These are phyloP conservation scores for Griposia aprilina DNA, from an alignment of 2,888 invertebrate genomes.

Conservation along the genomic window DNA sequence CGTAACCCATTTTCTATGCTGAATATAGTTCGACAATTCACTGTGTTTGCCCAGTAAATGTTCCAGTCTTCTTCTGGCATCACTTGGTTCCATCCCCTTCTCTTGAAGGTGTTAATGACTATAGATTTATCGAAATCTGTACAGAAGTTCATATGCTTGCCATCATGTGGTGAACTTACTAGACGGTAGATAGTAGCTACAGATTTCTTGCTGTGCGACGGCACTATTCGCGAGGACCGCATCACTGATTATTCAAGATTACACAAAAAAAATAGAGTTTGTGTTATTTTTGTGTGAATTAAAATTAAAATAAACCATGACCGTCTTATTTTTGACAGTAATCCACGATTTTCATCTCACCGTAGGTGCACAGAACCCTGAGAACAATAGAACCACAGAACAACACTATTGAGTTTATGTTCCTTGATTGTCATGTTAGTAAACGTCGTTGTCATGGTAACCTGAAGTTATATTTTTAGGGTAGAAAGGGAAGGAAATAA, in stretches of 20 bases:
- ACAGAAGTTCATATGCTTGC: slow-evolving; percentile 88
- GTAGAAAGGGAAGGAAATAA: slow-evolving; percentile 3
- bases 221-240: slow-evolving; percentile 44
- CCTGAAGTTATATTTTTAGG: slow-evolving; percentile 16
- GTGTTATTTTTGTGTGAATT: slow-evolving; percentile 6
- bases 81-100: slow-evolving; percentile 93
- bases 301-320: slow-evolving; percentile 38
- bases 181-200: slow-evolving; percentile 85
- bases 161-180: slow-evolving; percentile 88
- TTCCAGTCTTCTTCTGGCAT: slow-evolving; percentile 98
- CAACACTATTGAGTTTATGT: no score
- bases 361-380: no score
- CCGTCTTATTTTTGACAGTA: slow-evolving; percentile 38
- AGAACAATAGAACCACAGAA: no score
- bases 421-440: slow-evolving; percentile 44
- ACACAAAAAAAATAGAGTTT: slow-evolving; percentile 1
- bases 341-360: not conserved
- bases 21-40: slow-evolving; percentile 96
- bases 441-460: slow-evolving; percentile 57
- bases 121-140: slow-evolving; percentile 80
- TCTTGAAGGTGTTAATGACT: slow-evolving; percentile 74
- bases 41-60: slow-evolving; percentile 97
- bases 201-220: slow-evolving; percentile 91
- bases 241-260: slow-evolving; percentile 15
- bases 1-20: slow-evolving; percentile 81